These are phyloP conservation scores for Heliothis peltigera DNA, from an alignment of 2,888 invertebrate genomes.

Conservation along the genomic window DNA sequence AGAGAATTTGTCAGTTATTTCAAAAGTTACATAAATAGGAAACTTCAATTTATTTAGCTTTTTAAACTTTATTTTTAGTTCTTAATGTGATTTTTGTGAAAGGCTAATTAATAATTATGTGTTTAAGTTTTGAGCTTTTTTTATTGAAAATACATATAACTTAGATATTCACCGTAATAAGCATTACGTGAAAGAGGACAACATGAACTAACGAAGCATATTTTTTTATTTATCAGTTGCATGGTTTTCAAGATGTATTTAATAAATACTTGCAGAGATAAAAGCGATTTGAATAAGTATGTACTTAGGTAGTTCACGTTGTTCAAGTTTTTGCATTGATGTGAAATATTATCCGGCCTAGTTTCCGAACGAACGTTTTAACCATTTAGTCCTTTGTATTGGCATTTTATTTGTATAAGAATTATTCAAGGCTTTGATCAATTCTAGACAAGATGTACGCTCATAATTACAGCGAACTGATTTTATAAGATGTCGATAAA, in stretches of 20 bases:
- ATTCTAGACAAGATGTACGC: not conserved
- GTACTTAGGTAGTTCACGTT: slow-evolving; percentile 10
- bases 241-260: not conserved
- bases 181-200: not conserved
- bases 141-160: no score
- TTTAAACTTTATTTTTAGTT: no score
- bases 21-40: no score
- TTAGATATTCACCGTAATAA: no score
- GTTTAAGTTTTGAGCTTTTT: no score
- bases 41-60: no score
- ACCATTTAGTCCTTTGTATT: not conserved
- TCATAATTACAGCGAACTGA: no score
- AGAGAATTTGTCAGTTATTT: no score
- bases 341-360: not conserved
- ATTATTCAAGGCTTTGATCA: not conserved
- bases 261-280: slow-evolving; percentile 22
- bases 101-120: no score
- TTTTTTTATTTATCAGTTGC: not conserved
- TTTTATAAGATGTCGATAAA: no score
- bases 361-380: slow-evolving; percentile 2
- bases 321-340: slow-evolving; percentile 11
- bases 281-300: not conserved
- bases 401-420: slow-evolving; percentile 2
- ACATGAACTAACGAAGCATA: not conserved
- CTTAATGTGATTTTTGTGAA: no score